phyloP scores from a whole-genome alignment of 2,888 invertebrate genomes.

The Keiferia lycopersicella region DNA sequence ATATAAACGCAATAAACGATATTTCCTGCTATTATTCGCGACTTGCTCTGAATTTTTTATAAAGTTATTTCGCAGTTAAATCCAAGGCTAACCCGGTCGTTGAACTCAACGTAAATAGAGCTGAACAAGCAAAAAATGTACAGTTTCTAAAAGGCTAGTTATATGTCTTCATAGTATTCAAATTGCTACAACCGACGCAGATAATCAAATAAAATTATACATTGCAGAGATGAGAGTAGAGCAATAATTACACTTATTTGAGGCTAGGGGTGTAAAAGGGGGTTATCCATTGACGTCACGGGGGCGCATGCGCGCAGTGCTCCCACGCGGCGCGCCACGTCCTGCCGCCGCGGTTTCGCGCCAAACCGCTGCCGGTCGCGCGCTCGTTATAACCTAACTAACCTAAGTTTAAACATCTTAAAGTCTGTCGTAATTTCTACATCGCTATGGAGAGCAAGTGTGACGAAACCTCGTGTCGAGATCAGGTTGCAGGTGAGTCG shows the following conservation, averaged over 20 bases:
- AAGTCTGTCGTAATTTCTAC: constrained; percentile 29
- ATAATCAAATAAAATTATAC: background rate
- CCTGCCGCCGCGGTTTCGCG: constrained; percentile 62
- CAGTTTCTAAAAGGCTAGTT: background rate
- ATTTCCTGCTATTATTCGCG: constrained; percentile 28
- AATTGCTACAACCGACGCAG: background rate
- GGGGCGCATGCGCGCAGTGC: constrained; percentile 66
- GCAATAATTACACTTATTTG: constrained; percentile 8
- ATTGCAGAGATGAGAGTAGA: background rate
- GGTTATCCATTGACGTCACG: constrained; percentile 63
- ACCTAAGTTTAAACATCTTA: constrained; percentile 35
- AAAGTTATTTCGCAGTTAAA: constrained; percentile 22
- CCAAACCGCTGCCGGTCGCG: constrained; percentile 68
- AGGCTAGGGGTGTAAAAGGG: constrained; percentile 45
- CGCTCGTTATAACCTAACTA: constrained; percentile 65
- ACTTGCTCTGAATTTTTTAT: constrained; percentile 26
- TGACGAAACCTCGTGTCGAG: constrained; percentile 46
- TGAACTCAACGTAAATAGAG: constrained; percentile 22
- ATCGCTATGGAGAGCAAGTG: constrained; percentile 53
- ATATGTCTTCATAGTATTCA: background rate
- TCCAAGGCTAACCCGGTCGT: constrained; percentile 25
- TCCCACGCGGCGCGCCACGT: constrained; percentile 55
- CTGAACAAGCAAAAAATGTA: constrained; percentile 7
- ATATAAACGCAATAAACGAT: constrained; percentile 23
- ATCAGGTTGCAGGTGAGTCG: constrained; percentile 61